phyloP scores from a whole-genome alignment of 2,113 vertebrate genomes.

The Procavia capensis region DNA sequence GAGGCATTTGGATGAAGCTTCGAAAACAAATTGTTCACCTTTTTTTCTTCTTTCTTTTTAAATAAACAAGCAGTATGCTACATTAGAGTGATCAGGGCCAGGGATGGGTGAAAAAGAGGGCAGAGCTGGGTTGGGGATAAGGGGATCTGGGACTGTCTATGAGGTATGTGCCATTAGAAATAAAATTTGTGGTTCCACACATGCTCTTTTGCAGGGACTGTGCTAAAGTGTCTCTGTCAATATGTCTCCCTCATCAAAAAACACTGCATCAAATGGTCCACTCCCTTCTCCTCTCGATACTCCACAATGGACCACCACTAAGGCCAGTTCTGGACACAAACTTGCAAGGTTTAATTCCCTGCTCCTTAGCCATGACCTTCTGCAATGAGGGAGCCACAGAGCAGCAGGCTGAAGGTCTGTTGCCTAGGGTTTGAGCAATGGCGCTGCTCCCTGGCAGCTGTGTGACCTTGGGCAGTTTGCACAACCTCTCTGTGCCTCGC shows the following conservation, averaged over 20 bases:
- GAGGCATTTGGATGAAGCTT: not conserved
- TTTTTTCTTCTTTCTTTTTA: not conserved
- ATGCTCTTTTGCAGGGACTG: not conserved
- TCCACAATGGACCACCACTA: too few species aligned
- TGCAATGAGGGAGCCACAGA: not conserved
- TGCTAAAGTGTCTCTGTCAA: not conserved
- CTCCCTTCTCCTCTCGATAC: not conserved
- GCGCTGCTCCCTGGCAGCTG: not conserved
- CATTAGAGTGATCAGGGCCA: too few species aligned
- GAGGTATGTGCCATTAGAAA: not conserved
- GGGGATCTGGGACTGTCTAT: not conserved
- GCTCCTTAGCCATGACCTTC: not conserved
- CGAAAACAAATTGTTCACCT: not conserved
- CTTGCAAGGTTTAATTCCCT: not conserved
- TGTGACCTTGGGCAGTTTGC: not conserved
- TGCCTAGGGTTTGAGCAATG: not conserved
- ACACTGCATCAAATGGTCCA: rapidly evolving
- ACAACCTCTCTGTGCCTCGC: not conserved
- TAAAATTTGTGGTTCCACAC: too few species aligned
- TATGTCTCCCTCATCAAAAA: not conserved
- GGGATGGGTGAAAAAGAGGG: not conserved
- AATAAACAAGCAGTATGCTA: not conserved
- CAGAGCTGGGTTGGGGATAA: not conserved
- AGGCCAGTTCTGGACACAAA: not conserved
- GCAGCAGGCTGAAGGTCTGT: not conserved